phyloP scores from a whole-genome alignment of 1,140 invertebrate species.

The Oedothorax gibbosus region DNA sequence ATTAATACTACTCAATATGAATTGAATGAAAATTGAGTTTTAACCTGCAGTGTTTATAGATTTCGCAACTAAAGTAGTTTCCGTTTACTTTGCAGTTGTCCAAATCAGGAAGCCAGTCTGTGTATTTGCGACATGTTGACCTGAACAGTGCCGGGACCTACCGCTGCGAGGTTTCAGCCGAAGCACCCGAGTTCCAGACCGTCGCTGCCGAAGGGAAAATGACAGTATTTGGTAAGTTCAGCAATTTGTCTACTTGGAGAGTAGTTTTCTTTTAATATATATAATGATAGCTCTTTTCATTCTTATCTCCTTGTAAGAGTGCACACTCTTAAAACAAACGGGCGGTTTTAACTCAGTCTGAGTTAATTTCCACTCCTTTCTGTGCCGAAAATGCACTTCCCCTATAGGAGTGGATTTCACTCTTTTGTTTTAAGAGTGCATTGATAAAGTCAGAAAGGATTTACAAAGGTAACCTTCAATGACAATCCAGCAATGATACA shows the following conservation, averaged over 20 bases:
- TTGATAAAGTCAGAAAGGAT: no score
- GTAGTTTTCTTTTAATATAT: background rate
- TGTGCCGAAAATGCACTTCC: no score
- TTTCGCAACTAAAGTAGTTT: background rate
- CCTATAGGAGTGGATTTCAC: no score
- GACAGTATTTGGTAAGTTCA: constrained; percentile 78
- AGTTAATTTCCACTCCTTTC: no score
- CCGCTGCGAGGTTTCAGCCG: constrained; percentile 85
- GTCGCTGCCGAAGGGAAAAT: constrained; percentile 77
- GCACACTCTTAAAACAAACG: no score
- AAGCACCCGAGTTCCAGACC: constrained; percentile 86
- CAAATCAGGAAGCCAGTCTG: constrained; percentile 64
- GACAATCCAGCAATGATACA: no score
- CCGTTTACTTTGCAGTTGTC: constrained; percentile 58
- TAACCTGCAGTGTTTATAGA: background rate
- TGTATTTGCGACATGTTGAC: constrained; percentile 63
- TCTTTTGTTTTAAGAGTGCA: no score
- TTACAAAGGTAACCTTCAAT: no score
- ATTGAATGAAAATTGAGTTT: background rate
- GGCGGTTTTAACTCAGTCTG: no score
- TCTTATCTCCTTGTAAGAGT: background rate
- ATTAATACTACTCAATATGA: background rate
- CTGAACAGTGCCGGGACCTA: constrained; percentile 70
- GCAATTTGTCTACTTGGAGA: no score
- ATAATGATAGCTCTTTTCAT: background rate